Evolutionary conservation across 2,113 vertebrate species (phyloP).

Genomic region (Motacilla alba): DNA sequence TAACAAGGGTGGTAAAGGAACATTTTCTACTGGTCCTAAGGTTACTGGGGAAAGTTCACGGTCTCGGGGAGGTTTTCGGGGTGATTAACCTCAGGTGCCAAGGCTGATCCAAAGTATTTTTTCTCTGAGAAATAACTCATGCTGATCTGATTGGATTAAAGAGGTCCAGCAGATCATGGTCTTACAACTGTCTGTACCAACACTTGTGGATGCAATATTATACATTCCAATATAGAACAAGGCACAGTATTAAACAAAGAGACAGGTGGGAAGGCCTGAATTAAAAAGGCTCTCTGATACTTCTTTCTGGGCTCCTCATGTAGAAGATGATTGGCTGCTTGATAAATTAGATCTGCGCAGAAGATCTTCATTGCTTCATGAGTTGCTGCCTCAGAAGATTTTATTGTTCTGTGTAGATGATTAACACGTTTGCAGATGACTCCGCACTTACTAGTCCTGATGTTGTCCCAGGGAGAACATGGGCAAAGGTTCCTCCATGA

Average conservation of each 20-base stretch:
- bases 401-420: not conserved
- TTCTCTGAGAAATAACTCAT: not conserved
- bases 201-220: not conserved
- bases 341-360: not conserved
- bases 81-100: not conserved
- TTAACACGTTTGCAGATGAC: not conserved
- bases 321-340: not conserved
- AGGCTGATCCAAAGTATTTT: not conserved
- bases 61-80: not conserved
- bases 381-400: not conserved
- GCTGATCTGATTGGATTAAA: not conserved
- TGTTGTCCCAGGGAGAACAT: not conserved
- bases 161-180: not conserved
- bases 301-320: not conserved
- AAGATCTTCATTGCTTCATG: not conserved
- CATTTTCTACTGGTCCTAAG: not conserved
- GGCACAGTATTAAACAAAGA: not conserved
- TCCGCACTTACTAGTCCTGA: not conserved
- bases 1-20: constrained; percentile 9
- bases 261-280: not conserved
- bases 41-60: not conserved
- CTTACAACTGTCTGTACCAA: not conserved
- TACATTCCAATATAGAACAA: not conserved
- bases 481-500: not conserved
- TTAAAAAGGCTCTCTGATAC: not conserved